Conservation (phyloP, 2,888 invertebrate genomes). For the Dynastes maya region DNA sequence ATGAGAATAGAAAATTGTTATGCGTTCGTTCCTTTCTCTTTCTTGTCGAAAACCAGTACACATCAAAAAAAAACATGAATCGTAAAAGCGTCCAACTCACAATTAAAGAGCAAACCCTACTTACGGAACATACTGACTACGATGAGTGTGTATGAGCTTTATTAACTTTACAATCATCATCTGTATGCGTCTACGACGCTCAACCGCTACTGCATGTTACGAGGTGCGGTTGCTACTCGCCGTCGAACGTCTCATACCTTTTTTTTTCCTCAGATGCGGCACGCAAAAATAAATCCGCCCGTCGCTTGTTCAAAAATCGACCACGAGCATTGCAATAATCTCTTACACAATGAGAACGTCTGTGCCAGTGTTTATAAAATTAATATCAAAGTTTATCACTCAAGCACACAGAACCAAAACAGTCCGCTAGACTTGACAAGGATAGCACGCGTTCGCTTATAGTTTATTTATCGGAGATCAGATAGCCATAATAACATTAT, state of each 20-base stretch:
- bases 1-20: too few relatives aligned
- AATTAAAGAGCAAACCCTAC: too few relatives aligned
- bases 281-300: conserved; percentile 38
- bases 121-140: too few relatives aligned
- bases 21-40: too few relatives aligned
- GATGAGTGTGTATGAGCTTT: background rate
- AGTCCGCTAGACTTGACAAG: conserved; percentile 48
- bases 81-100: too few relatives aligned
- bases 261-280: conserved; percentile 20
- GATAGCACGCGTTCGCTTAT: conserved; percentile 50
- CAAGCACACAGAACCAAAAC: conserved; percentile 48
- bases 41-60: too few relatives aligned
- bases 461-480: conserved; percentile 49
- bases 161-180: background rate
- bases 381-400: conserved; percentile 52
- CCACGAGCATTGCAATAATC: conserved; percentile 48
- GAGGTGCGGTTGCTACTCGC: conserved; percentile 2
- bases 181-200: background rate
- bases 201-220: conserved; percentile 6
- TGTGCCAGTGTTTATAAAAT: conserved; percentile 53
- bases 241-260: background rate
- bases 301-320: conserved; percentile 37
- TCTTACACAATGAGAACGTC: conserved; percentile 51
- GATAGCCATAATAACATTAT: conserved; percentile 48
- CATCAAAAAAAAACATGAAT: too few relatives aligned